These are phyloP conservation scores for Dicerorhinus sumatrensis DNA, from an alignment of 2,113 vertebrate species.

Conservation along the genomic window DNA sequence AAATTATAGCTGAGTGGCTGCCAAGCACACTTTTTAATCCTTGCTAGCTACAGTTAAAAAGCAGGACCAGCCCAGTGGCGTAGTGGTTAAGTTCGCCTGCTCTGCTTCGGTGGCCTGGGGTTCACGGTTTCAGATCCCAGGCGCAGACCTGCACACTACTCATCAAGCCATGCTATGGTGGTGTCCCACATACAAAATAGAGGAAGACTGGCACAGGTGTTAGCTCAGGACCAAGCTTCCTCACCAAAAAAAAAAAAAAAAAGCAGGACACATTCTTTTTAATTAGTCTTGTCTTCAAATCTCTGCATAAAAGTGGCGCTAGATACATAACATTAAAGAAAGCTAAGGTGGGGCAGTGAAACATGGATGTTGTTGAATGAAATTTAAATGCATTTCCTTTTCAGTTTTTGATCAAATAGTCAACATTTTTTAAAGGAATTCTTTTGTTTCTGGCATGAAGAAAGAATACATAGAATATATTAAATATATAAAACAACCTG, in stretches of 20 bases:
- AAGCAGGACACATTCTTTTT: neutral
- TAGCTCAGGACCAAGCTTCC: too few species aligned
- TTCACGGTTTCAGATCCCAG: too few species aligned
- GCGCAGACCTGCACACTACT: too few species aligned
- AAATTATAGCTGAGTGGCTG: neutral
- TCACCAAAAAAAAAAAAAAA: too few species aligned
- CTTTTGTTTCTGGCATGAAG: neutral
- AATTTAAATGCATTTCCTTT: slow-evolving; percentile 7
- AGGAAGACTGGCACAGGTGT: too few species aligned
- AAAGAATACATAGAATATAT: neutral
- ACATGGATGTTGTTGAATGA: neutral
- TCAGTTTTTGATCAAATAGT: neutral
- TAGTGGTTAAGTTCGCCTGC: too few species aligned
- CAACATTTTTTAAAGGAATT: neutral
- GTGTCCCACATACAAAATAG: too few species aligned
- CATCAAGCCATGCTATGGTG: too few species aligned
- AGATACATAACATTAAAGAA: neutral
- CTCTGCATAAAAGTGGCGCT: neutral
- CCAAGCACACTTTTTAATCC: neutral
- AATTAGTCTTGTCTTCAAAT: neutral
- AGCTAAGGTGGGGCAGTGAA: neutral
- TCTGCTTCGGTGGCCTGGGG: too few species aligned
- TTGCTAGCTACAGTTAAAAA: neutral
- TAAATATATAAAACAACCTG: neutral
- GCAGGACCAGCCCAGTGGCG: neutral